A percentile compares a stretch with the other conserved stretches of the same genome.
phyloP scores from a whole-genome alignment of 1,140 invertebrate species.

The Ephestia elutella region DNA sequence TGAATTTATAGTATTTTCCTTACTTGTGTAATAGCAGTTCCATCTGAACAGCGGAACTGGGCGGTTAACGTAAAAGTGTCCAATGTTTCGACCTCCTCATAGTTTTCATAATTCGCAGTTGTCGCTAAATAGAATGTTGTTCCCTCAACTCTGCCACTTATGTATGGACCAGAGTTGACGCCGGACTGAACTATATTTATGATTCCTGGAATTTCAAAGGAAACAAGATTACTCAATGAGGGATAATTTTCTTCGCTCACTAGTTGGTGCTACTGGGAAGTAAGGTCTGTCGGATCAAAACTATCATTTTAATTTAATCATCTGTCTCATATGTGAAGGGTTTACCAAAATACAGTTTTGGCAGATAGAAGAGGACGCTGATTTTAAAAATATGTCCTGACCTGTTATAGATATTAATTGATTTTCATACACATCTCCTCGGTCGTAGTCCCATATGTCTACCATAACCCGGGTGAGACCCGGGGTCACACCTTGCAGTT shows the following conservation, averaged over 20 bases:
- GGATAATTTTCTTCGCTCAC: too few species aligned
- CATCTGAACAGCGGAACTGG: background rate
- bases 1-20: background rate
- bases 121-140: conserved; percentile 6
- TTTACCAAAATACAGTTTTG: too few species aligned
- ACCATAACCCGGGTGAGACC: background rate
- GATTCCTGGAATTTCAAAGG: background rate
- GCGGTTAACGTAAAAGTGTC: background rate
- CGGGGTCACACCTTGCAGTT: background rate
- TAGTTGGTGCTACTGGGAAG: too few species aligned
- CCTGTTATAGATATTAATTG: background rate
- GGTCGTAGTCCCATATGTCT: background rate
- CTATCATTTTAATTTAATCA: too few species aligned
- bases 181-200: background rate
- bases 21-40: background rate
- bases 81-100: background rate
- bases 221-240: background rate
- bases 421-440: background rate
- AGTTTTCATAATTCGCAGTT: background rate
- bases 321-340: too few species aligned
- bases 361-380: too few species aligned
- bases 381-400: too few species aligned
- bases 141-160: background rate
- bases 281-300: too few species aligned
- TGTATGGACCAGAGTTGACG: background rate